Base-by-base conservation (phyloP, 2,113 vertebrate species). In the Etia nguti region DNA sequence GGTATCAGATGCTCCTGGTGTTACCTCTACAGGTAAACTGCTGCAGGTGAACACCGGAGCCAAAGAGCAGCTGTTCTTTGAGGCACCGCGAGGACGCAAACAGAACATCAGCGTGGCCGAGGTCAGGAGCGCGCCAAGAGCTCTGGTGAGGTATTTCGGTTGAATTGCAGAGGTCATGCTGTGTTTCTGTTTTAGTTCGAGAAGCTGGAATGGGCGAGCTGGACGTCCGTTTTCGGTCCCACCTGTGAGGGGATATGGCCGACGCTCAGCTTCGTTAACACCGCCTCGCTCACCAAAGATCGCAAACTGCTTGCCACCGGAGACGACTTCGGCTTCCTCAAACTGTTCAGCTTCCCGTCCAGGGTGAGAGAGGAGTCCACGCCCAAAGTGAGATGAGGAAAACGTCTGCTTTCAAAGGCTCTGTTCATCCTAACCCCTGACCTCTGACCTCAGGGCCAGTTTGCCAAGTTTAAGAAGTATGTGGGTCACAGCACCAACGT, bases 21-120 rank as follows among this genome's bases (percentile, higher is more conserved):
- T 38, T 43, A 79, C 9, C 2, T 43, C 38, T 5, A 8, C 95
- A 99, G 98, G 99, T 85, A 99, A 99, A 93, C 96, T 99, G 90
- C 90, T 99, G 92, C 98, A 99, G 96, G 97, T 99, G 93, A 99
- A 99, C 97, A 98, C 99, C 6, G 98, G 98, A 93, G 97, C 97
- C 92, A 99, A 98, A 97, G 98, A 99, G 93, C 98, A 98, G 84
- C 95, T 99, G 1, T 99, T 99, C 96, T 99, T 98, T 89, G 99
- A 99, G 96, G 98, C 99, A 62, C 98, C 99, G 1, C 97, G 99
- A 95, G 99, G 99, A 91, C 89, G 92, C 3, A 82, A 38, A 48
- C 95, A 95, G 75, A 94, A 80, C 92, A 95, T 96, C 87, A 92
- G 81, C 4, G 24, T 83, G 6, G 54, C 87, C 0, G 91, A 94